These are phyloP conservation scores for Leucophenga varia DNA, from an alignment of 1,140 invertebrate genomes.

Conservation along the genomic window DNA sequence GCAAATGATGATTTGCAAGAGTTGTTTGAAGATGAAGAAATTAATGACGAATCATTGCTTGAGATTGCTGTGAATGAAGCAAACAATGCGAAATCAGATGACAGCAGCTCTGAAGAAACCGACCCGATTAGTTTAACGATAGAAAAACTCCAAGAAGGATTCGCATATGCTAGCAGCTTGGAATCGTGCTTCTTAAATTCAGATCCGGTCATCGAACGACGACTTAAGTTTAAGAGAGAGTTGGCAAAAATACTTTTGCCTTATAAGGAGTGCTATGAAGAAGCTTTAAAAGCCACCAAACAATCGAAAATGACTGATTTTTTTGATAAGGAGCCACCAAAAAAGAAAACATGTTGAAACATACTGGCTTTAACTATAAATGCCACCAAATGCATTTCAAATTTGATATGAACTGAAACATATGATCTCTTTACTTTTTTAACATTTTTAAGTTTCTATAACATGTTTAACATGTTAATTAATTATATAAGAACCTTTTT, in stretches of 20 bases:
- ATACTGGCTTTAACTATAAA: too few relatives aligned
- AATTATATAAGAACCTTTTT: too few relatives aligned
- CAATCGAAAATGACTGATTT: too few relatives aligned
- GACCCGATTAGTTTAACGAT: conserved; percentile 14
- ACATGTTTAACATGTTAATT: too few relatives aligned
- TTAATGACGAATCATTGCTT: conserved; percentile 14
- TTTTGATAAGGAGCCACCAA: too few relatives aligned
- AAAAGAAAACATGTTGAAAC: too few relatives aligned
- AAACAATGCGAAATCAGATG: conserved; percentile 17
- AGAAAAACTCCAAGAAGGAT: conserved; percentile 19
- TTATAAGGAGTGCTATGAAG: conserved; percentile 3
- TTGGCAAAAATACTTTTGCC: background rate
- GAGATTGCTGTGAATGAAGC: conserved; percentile 18
- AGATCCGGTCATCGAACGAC: conserved; percentile 17
- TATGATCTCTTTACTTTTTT: too few relatives aligned
- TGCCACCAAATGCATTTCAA: too few relatives aligned
- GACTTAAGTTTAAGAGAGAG: conserved; percentile 6
- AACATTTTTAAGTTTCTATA: too few relatives aligned
- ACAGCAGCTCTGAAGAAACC: conserved; percentile 17
- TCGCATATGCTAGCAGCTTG: conserved; percentile 19
- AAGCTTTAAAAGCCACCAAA: background rate
- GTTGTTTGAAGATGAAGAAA: conserved; percentile 18
- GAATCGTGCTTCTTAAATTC: conserved; percentile 15
- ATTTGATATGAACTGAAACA: too few relatives aligned
- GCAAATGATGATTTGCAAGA: conserved; percentile 14